phyloP scores from a whole-genome alignment of 1,140 invertebrate species.

The Ceratina australensis region DNA sequence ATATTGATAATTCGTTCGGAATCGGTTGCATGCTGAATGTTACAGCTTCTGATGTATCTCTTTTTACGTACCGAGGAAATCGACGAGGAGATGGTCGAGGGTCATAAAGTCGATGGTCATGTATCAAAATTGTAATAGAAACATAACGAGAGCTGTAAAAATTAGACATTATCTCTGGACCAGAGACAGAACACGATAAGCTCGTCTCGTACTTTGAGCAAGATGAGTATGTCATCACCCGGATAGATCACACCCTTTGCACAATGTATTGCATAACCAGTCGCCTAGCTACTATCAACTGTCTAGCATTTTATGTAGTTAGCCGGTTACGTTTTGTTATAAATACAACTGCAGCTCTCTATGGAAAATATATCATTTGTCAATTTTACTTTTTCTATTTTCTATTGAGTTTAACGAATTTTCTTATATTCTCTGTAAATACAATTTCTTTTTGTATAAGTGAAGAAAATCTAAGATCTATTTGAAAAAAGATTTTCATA shows the following conservation, averaged over 20 bases:
- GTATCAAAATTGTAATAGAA: constrained; percentile 1
- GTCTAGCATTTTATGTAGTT: constrained; percentile 5
- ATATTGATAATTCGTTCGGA: not conserved
- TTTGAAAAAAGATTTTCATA: too few species aligned
- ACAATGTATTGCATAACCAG: not conserved
- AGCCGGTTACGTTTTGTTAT: too few species aligned
- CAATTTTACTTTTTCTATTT: too few species aligned
- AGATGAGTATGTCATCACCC: not conserved
- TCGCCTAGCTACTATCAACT: not conserved
- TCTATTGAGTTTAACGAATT: too few species aligned
- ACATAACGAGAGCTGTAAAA: not conserved
- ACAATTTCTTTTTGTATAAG: too few species aligned
- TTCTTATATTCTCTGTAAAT: too few species aligned
- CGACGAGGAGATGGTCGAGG: too few species aligned
- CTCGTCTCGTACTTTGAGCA: constrained; percentile 13
- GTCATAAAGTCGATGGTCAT: not conserved
- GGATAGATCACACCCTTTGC: not conserved
- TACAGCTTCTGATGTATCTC: too few species aligned
- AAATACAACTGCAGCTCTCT: too few species aligned
- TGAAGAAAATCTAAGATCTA: too few species aligned
- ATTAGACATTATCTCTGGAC: not conserved
- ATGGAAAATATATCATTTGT: too few species aligned
- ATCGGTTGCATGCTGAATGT: not conserved
- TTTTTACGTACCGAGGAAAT: too few species aligned
- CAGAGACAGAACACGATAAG: constrained; percentile 5